Evolutionary conservation across 2,888 invertebrate species (phyloP), one percentile per base, ranked within the genome.

Genomic region (Caenorhabditis becei): DNA sequence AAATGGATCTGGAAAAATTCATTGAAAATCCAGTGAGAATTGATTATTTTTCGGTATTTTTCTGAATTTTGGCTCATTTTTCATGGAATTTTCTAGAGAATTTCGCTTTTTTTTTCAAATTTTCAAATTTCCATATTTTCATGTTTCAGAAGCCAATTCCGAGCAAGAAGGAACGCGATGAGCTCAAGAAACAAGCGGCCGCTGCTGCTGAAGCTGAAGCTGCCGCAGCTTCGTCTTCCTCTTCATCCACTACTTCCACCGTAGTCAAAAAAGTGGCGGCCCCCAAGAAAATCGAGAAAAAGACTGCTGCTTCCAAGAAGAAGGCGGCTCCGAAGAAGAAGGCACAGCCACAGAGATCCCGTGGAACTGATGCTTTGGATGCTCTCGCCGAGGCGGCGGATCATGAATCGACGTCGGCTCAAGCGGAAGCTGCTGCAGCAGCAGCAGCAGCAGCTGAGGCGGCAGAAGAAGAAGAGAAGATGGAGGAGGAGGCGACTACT

Each of bases 131-230:
- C 14, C 14, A 47, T 4, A 47, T 47, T n/a, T 47, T 47, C 47
- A 14, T 11, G 7, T 49, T 20, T 11, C 53, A 63, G 32, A 65
- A 53, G 35, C 58, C 53, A 11, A 24, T 74, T 26, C 58, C 77
- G n/a, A 53, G 67, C 44, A 77, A 77, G 32, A 67, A 67, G 24
- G 67, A 77, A 41, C 62, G 67, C 0, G 77, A 67, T 4, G 67
- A 67, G 10, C 62, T 61, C 26, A 77, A 62, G 32, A 28, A 14
- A 14, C 37, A 58, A n/a, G 62, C 56, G 3, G 63, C 56, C 2
- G 65, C 56, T 4, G 59, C 58, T 18, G 74, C 63, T 11, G 71
- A 65, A 4, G 49, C 71, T 35, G 35, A n/a, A 3, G 26, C n/a
- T 11, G 26, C 26, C 32, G 54, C 3, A 8, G 11, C 4, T 2